Evolutionary conservation across 2,797 vertebrate species (phyloP), one percentile per base, ranked within the genome.

Genomic region (Vespertilio murinus): DNA sequence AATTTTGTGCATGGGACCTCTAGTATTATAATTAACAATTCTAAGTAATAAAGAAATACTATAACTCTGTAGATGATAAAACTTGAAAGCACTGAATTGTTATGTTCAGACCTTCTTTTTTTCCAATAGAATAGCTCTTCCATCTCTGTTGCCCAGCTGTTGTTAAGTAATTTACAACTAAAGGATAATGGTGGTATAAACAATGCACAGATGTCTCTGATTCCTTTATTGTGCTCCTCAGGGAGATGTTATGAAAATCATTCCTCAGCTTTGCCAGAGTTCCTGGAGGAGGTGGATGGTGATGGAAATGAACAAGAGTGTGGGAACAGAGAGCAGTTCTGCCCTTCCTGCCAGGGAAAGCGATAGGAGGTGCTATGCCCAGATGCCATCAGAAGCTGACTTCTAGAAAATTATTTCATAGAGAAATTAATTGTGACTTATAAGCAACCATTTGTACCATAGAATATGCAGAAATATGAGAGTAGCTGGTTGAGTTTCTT

Each of bases 161-260:
- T 97, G 90, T 91, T 94, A 97, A 98, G 90, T 96, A 97, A 97
- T 97, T 97, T 97, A 96, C 90, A 96, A 95, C 95, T 97, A 97
- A 98, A 97, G 94, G 97, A 93, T 98, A 97, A 96, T 95, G 93
- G 92, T 95, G 83, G 89, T 94, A 95, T 96, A 97, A 97, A 95
- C 96, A 97, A 97, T 90, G 88, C 91, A 92, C 96, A 98, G 91
- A 95, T 96, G 89, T 95, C 80, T 94, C 54, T 93, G 85, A 92
- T 95, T 97, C 80, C 82, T 96, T 97, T 97, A 94, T 87, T 95
- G 78, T 83, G 13, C 74, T 97, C 70, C 45, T 91, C 70, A 35
- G 20, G 52, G 47, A 92, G 3, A 23, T 65, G 45, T 94, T 96
- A 94, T 75, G 75, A 96, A 98, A 97, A 97, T 96, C 88, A 93